Evolutionary conservation across 2,888 invertebrate genomes (phyloP).

Genomic region (Sinhomidia bicolor): DNA sequence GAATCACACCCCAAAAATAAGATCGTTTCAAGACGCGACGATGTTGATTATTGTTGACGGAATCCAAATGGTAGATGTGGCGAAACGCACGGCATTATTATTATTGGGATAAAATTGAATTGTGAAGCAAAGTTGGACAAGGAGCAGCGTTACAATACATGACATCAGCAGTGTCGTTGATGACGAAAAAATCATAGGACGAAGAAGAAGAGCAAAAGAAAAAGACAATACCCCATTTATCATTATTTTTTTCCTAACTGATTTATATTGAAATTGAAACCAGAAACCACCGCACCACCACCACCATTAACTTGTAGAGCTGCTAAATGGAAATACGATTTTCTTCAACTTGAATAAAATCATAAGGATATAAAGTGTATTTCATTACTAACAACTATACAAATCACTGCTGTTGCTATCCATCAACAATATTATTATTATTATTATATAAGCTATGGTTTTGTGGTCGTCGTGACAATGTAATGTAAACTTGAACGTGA

Average conservation of each 20-base stretch:
- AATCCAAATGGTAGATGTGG: neutral
- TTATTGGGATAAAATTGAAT: neutral
- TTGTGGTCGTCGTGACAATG: neutral
- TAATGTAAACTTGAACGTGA: conserved; percentile 1
- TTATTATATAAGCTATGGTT: no score
- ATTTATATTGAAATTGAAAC: conserved; percentile 36
- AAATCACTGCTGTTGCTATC: neutral
- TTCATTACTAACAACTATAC: neutral
- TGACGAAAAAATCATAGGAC: neutral
- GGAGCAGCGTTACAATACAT: neutral
- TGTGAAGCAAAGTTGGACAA: neutral
- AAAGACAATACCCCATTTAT: conserved; percentile 70
- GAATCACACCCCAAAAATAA: conserved; percentile 32
- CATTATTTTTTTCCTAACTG: conserved; percentile 42
- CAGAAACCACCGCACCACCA: neutral
- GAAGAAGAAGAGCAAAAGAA: conserved; percentile 48
- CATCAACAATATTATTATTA: conserved; percentile 26
- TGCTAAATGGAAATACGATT: no score
- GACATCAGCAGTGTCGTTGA: conserved; percentile 20
- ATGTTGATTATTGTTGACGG: neutral
- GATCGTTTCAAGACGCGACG: no score
- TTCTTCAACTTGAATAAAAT: neutral
- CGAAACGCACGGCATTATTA: neutral
- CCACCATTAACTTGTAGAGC: neutral
- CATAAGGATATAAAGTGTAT: neutral